A percentile compares a stretch with the other conserved stretches of the same genome.
Evolutionary conservation across 2,113 vertebrate species (phyloP).

Genomic region (Leptocoma aspasia): DNA sequence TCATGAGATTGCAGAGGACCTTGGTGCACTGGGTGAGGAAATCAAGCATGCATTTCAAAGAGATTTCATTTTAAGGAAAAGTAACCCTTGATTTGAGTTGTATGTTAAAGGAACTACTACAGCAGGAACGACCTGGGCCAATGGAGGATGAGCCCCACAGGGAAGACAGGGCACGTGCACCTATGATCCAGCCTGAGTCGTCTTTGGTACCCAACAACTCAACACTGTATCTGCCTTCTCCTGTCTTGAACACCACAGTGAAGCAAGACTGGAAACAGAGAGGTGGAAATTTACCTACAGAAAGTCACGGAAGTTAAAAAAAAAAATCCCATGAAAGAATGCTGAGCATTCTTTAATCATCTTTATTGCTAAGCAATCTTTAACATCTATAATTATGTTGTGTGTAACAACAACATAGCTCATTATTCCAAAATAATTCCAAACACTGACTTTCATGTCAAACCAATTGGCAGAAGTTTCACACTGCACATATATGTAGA

Average conservation of each 20-base stretch:
- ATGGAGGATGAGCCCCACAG: not conserved
- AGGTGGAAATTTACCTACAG: not conserved
- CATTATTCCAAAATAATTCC: not conserved
- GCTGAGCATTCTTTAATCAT: no score
- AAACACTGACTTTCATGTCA: not conserved
- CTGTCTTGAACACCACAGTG: not conserved
- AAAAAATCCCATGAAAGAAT: no score
- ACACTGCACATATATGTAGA: not conserved
- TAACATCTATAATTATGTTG: not conserved
- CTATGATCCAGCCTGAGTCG: rapidly evolving
- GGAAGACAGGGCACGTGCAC: not conserved
- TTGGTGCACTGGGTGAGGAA: not conserved
- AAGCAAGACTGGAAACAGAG: not conserved
- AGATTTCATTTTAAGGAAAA: not conserved
- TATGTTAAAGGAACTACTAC: not conserved
- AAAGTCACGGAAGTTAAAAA: not conserved
- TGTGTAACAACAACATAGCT: not conserved
- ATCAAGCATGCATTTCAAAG: not conserved
- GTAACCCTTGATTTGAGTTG: not conserved
- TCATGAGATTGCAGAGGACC: not conserved
- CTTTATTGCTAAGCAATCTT: no score
- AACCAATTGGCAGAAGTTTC: not conserved
- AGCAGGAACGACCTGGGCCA: rapidly evolving
- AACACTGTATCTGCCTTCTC: not conserved
- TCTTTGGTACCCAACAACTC: not conserved